These are phyloP conservation scores for Cassiopea andromeda DNA, from an alignment of 30 jellyfish, hydroid and myxozoan species.

Conservation along the genomic window DNA sequence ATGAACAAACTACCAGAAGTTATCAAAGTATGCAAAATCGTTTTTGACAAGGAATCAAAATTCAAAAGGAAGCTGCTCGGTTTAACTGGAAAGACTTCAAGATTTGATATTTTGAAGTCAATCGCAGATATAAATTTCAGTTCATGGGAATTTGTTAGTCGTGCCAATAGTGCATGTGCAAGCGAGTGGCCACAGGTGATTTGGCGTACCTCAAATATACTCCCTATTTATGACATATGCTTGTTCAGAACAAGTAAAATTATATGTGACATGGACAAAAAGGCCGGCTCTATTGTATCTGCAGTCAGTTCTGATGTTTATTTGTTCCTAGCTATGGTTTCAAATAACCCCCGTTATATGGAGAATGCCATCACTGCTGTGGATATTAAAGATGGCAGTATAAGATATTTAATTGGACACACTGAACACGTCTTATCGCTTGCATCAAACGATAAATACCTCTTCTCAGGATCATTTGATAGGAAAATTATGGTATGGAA, in stretches of 20 bases:
- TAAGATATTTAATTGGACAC: constrained; percentile 86
- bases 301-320: constrained; percentile 29
- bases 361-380: constrained; percentile 63
- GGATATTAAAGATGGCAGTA: constrained; percentile 18
- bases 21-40: constrained; percentile 69
- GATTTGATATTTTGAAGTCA: constrained; percentile 55
- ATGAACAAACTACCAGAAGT: constrained; percentile 92
- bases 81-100: constrained; percentile 74
- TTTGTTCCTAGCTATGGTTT: constrained; percentile 58
- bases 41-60: constrained; percentile 50
- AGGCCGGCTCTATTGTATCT: constrained; percentile 48
- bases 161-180: neutral
- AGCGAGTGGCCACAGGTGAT: constrained; percentile 67
- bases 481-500: constrained; percentile 86
- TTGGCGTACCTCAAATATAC: constrained; percentile 63
- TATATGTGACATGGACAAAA: constrained; percentile 42
- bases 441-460: constrained; percentile 41
- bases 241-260: constrained; percentile 50
- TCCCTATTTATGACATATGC: constrained; percentile 82
- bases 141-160: constrained; percentile 65
- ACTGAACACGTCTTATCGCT: constrained; percentile 67
- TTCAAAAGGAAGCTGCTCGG: constrained; percentile 53
- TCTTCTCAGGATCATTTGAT: constrained; percentile 86
- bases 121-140: constrained; percentile 79
- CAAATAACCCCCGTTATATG: constrained; percentile 19